phyloP scores from a whole-genome alignment of 2,797 vertebrate species.

The Bufotes viridis region DNA sequence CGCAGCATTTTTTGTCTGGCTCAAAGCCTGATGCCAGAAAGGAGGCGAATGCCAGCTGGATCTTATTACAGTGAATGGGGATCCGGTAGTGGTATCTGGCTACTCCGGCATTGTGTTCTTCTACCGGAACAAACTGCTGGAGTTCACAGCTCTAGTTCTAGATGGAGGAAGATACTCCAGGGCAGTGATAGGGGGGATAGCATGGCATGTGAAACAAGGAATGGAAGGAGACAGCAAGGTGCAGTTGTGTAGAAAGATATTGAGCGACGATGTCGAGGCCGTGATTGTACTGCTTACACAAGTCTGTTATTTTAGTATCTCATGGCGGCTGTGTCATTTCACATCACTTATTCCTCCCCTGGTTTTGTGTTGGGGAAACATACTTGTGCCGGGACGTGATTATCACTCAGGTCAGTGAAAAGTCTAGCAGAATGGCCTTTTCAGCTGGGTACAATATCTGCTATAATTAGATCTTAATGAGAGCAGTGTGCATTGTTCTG shows the following conservation, averaged over 20 bases:
- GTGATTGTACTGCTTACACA: not conserved
- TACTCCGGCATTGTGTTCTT: no score
- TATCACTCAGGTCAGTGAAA: slow-evolving; percentile 14
- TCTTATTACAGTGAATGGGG: no score
- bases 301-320: not conserved
- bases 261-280: not conserved
- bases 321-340: not conserved
- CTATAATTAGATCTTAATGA: slow-evolving; percentile 52
- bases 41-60: no score
- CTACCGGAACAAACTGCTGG: not conserved
- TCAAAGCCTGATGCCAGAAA: no score
- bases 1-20: no score
- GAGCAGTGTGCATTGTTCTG: slow-evolving; percentile 38
- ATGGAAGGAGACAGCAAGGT: not conserved
- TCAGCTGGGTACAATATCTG: slow-evolving; percentile 27
- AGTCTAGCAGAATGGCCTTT: slow-evolving; percentile 10
- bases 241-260: not conserved
- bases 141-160: not conserved
- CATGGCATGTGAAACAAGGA: not conserved
- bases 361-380: slow-evolving; percentile 26
- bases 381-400: not conserved
- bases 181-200: not conserved
- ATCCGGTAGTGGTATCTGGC: no score
- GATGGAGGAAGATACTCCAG: not conserved
- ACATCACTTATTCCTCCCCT: not conserved